phyloP scores from a whole-genome alignment of 2,888 invertebrate genomes.

The Matsumyia berberina region DNA sequence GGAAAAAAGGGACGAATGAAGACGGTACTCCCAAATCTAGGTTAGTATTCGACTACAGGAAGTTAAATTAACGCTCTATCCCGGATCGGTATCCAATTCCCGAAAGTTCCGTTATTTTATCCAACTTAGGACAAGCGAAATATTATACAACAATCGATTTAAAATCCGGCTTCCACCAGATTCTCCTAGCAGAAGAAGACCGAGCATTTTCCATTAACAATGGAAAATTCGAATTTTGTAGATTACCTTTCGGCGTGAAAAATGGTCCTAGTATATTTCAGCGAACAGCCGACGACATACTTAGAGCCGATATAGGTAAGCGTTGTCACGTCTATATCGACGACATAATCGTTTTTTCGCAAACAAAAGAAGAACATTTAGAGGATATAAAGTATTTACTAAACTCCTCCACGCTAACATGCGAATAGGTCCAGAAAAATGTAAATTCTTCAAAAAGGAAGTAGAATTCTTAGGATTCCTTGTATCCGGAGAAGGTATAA shows the following conservation, averaged over 20 bases:
- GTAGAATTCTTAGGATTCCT: slow-evolving; percentile 10
- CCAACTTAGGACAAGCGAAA: slow-evolving; percentile 5
- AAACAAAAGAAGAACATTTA: slow-evolving; percentile 9
- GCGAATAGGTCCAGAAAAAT: slow-evolving; percentile 22
- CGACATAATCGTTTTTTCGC: slow-evolving; percentile 15
- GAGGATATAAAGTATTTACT: slow-evolving; percentile 18
- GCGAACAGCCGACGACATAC: slow-evolving; percentile 25
- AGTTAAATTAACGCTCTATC: slow-evolving; percentile 3
- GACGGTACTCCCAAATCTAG: slow-evolving; percentile 9
- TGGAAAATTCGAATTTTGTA: background rate
- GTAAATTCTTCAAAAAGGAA: too few relatives aligned
- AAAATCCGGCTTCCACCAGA: slow-evolving; percentile 18
- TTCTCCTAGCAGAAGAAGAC: slow-evolving; percentile 17
- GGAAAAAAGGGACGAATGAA: slow-evolving; percentile 2
- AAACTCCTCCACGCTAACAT: slow-evolving; percentile 23
- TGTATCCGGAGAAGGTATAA: slow-evolving; percentile 1
- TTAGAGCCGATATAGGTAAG: slow-evolving; percentile 8
- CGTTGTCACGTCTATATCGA: slow-evolving; percentile 21
- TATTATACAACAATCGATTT: slow-evolving; percentile 5
- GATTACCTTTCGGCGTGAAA: slow-evolving; percentile 13
- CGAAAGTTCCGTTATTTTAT: slow-evolving; percentile 6
- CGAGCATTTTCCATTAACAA: too few relatives aligned
- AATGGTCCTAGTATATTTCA: slow-evolving; percentile 33
- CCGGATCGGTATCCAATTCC: slow-evolving; percentile 15
- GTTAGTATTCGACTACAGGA: slow-evolving; percentile 8